phyloP scores from a whole-genome alignment of 2,113 vertebrate species.

The Mus pahari region DNA sequence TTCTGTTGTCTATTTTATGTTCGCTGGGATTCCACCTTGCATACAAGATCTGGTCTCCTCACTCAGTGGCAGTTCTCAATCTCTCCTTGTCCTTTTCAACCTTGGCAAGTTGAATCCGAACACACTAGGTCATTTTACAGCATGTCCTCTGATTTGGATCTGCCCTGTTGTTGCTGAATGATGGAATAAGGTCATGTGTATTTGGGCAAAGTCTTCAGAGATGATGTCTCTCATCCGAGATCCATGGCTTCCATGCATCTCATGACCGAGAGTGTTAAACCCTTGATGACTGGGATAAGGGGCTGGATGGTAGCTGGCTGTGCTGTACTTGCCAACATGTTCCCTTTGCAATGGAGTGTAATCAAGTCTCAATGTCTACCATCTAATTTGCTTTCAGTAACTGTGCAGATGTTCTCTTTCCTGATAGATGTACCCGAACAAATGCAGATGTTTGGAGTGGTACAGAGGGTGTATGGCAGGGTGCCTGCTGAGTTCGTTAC shows the following conservation, averaged over 20 bases:
- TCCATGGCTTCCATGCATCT: fast-evolving
- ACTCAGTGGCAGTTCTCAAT: neutral
- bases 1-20: neutral
- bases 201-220: neutral
- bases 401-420: constrained; percentile 68
- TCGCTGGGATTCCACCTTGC: neutral
- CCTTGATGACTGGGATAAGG: neutral
- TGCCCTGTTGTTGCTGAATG: neutral
- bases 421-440: constrained; percentile 70
- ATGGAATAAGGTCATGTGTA: neutral
- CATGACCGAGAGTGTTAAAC: neutral
- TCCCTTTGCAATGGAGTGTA: constrained; percentile 20
- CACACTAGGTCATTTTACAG: neutral
- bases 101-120: neutral
- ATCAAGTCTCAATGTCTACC: constrained; percentile 48
- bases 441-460: constrained; percentile 15
- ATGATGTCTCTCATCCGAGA: fast-evolving
- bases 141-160: neutral
- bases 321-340: neutral
- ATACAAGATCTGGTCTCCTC: neutral
- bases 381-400: constrained; percentile 73
- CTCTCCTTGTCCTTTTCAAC: neutral
- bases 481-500: constrained; percentile 40
- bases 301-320: neutral
- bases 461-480: neutral